phyloP scores from a whole-genome alignment of 2,113 vertebrate genomes.

The Macrotus californicus region DNA sequence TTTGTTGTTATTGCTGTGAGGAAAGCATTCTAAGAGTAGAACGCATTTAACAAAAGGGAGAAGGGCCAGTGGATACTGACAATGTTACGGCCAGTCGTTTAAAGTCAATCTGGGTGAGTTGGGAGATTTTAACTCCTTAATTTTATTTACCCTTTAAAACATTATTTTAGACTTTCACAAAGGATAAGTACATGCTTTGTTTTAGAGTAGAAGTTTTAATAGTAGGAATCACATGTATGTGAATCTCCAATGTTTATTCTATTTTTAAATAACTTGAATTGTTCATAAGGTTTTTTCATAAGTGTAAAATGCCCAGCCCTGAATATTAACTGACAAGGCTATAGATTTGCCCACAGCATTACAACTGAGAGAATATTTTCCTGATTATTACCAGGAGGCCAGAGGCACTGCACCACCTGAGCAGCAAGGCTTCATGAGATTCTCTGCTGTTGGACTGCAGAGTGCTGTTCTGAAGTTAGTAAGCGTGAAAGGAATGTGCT shows the following conservation, averaged over 20 bases:
- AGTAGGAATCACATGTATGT: neutral
- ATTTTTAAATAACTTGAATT: conserved; percentile 67
- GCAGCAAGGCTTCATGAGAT: conserved; percentile 71
- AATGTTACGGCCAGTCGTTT: neutral
- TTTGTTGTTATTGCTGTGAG: neutral
- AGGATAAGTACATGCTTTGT: conserved; percentile 50
- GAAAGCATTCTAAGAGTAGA: neutral
- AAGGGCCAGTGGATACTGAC: neutral
- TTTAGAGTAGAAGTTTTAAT: conserved; percentile 63
- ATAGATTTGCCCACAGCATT: conserved; percentile 17
- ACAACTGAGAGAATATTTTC: conserved; percentile 58
- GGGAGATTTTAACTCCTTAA: conserved; percentile 27
- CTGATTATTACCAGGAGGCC: conserved; percentile 72
- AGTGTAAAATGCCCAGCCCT: conserved; percentile 60
- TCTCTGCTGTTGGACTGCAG: conserved; percentile 69
- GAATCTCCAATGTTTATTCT: conserved; percentile 57
- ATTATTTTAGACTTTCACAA: conserved; percentile 62
- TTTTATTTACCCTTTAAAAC: conserved; percentile 72
- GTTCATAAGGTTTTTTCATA: conserved; percentile 52
- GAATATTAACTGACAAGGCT: neutral
- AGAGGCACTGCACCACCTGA: conserved; percentile 68
- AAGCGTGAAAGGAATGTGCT: conserved; percentile 83
- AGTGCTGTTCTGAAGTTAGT: conserved; percentile 75
- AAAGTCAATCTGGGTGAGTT: neutral
- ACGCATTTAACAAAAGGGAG: neutral